Percentiles rank a stretch among this genome's conserved stretches.
Evolutionary conservation across 1,140 invertebrate species (phyloP).

Genomic region (Drosophila auraria): DNA sequence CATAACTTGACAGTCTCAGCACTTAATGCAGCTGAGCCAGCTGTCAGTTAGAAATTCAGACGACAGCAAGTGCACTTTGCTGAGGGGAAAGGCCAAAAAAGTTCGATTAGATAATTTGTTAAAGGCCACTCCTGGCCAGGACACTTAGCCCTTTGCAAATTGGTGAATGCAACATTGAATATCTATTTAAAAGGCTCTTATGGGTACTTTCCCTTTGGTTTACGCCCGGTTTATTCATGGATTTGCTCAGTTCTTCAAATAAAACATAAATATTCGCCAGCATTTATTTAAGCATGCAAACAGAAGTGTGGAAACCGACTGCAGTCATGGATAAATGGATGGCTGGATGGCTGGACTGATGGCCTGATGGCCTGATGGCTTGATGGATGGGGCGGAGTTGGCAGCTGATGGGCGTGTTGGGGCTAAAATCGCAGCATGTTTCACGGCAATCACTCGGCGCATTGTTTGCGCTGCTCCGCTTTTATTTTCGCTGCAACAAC

Average conservation of each 20-base stretch:
- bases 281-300: conserved; percentile 67
- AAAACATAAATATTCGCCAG: conserved; percentile 28
- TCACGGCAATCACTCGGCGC: conserved; percentile 61
- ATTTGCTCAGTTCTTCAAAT: conserved; percentile 13
- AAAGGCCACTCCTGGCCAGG: conserved; percentile 19
- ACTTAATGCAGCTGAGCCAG: conserved; percentile 51
- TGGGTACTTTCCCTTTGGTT: conserved; percentile 15
- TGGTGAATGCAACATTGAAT: conserved; percentile 5
- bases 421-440: conserved; percentile 40
- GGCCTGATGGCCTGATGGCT: conserved; percentile 13
- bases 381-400: conserved; percentile 19
- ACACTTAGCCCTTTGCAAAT: conserved; percentile 18
- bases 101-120: conserved; percentile 53
- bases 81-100: not conserved
- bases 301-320: conserved; percentile 47
- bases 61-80: conserved; percentile 26
- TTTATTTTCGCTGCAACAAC: conserved; percentile 67
- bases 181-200: not conserved
- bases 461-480: conserved; percentile 63
- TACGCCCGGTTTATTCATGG: conserved; percentile 30
- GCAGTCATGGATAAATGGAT: conserved; percentile 27
- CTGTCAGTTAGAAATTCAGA: conserved; percentile 34
- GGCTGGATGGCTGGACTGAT: conserved; percentile 11
- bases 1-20: conserved; percentile 33
- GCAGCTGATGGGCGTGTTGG: conserved; percentile 31